phyloP scores from a whole-genome alignment of 2,888 invertebrate species.

The Mythimna albipuncta region DNA sequence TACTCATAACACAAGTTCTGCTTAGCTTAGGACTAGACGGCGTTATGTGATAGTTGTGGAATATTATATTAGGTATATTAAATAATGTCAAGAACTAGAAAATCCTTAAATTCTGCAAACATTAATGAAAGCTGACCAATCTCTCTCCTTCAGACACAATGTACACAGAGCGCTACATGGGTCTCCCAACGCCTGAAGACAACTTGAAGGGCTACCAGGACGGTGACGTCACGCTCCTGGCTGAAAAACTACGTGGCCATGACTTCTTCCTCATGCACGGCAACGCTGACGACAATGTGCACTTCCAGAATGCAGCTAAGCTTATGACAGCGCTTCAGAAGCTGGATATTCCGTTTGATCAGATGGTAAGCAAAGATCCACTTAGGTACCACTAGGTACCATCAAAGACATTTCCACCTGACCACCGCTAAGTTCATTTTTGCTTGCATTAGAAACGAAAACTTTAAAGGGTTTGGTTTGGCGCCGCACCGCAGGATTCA shows the following conservation, averaged over 20 bases:
- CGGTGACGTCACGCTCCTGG: constrained; percentile 93
- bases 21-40: too few relatives aligned
- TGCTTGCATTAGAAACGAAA: too few relatives aligned
- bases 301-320: constrained; percentile 95
- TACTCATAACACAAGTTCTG: too few relatives aligned
- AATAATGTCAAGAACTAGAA: too few relatives aligned
- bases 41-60: too few relatives aligned
- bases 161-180: constrained; percentile 99
- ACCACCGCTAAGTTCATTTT: too few relatives aligned
- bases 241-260: constrained; percentile 93
- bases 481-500: too few relatives aligned
- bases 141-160: constrained; percentile 93
- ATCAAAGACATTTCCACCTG: too few relatives aligned
- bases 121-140: background rate
- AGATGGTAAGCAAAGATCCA: constrained; percentile 92
- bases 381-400: background rate
- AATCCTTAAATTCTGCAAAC: background rate
- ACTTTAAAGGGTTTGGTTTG: too few relatives aligned
- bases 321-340: constrained; percentile 94
- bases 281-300: constrained; percentile 97
- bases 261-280: constrained; percentile 96
- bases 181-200: constrained; percentile 93
- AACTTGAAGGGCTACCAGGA: constrained; percentile 93
- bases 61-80: too few relatives aligned
- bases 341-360: constrained; percentile 94